These are phyloP conservation scores for Steinernema khuongi DNA, from an alignment of 1,140 invertebrate species.

Conservation along the genomic window DNA sequence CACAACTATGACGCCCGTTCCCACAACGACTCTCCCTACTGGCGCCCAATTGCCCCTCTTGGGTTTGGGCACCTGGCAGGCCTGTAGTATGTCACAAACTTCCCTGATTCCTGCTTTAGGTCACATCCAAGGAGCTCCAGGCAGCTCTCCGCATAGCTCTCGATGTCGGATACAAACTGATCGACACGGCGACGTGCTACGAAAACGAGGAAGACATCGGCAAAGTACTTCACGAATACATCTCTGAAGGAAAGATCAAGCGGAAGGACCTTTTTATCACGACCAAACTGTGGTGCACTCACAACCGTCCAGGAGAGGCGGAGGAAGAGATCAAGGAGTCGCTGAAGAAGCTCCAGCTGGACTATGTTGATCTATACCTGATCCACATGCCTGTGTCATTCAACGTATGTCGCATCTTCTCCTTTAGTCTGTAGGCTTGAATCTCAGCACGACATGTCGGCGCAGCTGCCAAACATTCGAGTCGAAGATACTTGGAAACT, in stretches of 20 bases:
- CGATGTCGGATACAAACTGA: constrained; percentile 70
- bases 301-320: constrained; percentile 66
- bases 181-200: constrained; percentile 74
- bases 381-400: constrained; percentile 68
- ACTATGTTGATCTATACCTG: constrained; percentile 77
- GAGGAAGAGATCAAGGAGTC: constrained; percentile 70
- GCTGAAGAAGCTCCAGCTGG: constrained; percentile 68
- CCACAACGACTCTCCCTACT: background rate
- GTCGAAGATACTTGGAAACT: constrained; percentile 32
- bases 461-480: background rate
- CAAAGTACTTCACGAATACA: constrained; percentile 70
- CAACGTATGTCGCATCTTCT: constrained; percentile 47
- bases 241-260: constrained; percentile 67
- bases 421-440: background rate
- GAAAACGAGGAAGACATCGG: constrained; percentile 75
- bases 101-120: background rate
- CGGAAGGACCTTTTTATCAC: constrained; percentile 74
- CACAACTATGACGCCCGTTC: too few relatives aligned
- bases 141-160: constrained; percentile 67
- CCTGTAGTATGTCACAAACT: background rate
- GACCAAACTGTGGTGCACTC: constrained; percentile 67
- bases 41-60: constrained; percentile 66
- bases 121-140: constrained; percentile 65
- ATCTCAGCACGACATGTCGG: background rate
- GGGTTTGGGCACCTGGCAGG: constrained; percentile 71